Conservation (phyloP, 2,797 vertebrate species). For the Pteronotus mesoamericanus region DNA sequence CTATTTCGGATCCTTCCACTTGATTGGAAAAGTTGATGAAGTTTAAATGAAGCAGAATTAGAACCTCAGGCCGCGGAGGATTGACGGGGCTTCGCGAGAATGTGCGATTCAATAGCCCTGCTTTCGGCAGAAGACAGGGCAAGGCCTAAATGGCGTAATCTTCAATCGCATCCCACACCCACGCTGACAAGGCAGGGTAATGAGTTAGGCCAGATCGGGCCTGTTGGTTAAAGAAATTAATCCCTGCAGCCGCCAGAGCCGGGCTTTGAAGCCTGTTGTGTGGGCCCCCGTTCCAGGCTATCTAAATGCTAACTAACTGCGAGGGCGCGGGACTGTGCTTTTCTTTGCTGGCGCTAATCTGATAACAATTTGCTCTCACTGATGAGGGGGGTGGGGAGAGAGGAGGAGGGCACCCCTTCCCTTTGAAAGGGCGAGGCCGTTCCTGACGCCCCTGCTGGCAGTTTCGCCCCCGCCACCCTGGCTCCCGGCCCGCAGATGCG, state of each 20-base stretch:
- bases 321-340: conserved; percentile 81
- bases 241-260: conserved; percentile 90
- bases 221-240: conserved; percentile 91
- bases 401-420: background rate
- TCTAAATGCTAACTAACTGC: conserved; percentile 99
- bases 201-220: conserved; percentile 93
- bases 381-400: conserved; percentile 56
- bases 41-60: conserved; percentile 99
- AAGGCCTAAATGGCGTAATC: conserved; percentile 97
- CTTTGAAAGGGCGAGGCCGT: background rate
- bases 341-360: conserved; percentile 88
- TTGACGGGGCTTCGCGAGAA: conserved; percentile 87
- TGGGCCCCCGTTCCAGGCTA: conserved; percentile 89
- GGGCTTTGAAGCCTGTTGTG: conserved; percentile 91
- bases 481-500: background rate
- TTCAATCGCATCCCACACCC: conserved; percentile 96
- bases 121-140: conserved; percentile 78
- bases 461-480: background rate
- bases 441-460: background rate
- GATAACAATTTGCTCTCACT: conserved; percentile 82
- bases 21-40: conserved; percentile 99
- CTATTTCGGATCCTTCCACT: conserved; percentile 98
- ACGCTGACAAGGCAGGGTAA: conserved; percentile 94
- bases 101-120: conserved; percentile 77
- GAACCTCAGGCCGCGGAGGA: conserved; percentile 91